Conservation (phyloP, 1,140 invertebrate species). For the Aricia agestis region DNA sequence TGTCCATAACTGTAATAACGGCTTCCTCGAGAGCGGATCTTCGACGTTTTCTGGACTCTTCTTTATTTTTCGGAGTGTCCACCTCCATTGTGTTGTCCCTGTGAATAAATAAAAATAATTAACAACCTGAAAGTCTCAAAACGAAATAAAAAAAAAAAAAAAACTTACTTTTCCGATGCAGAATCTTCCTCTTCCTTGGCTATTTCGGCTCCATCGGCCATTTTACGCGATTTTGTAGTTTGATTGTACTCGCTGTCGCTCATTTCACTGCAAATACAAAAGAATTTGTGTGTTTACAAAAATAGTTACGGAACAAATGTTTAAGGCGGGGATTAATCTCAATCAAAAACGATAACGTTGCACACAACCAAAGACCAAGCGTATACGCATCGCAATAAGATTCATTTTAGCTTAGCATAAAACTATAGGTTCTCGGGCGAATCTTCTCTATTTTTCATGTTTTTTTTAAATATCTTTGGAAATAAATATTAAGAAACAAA, state of each 20-base stretch:
- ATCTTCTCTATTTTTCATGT: too few relatives aligned
- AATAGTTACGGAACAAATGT: not conserved
- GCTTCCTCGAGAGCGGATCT: conserved; percentile 54
- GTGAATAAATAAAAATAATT: conserved; percentile 27
- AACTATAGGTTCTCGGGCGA: too few relatives aligned
- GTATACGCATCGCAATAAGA: too few relatives aligned
- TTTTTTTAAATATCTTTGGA: too few relatives aligned
- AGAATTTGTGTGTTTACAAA: not conserved
- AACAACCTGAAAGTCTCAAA: not conserved
- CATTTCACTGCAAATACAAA: conserved; percentile 39
- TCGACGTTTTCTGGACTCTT: conserved; percentile 48
- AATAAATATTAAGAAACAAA: too few relatives aligned
- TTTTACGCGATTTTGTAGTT: conserved; percentile 33
- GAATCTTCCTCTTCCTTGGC: conserved; percentile 43
- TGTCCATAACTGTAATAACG: conserved; percentile 50
- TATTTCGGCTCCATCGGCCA: conserved; percentile 44
- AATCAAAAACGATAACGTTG: too few relatives aligned
- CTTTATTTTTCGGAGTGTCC: conserved; percentile 30
- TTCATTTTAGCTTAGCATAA: too few relatives aligned
- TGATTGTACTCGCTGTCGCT: conserved; percentile 50
- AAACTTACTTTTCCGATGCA: conserved; percentile 40
- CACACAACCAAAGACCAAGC: too few relatives aligned
- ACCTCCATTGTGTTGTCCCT: conserved; percentile 41
- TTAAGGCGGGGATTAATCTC: too few relatives aligned
- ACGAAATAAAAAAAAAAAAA: conserved; percentile 4